Evolutionary conservation across 2,113 vertebrate genomes (phyloP).

Genomic region (Canis aureus): DNA sequence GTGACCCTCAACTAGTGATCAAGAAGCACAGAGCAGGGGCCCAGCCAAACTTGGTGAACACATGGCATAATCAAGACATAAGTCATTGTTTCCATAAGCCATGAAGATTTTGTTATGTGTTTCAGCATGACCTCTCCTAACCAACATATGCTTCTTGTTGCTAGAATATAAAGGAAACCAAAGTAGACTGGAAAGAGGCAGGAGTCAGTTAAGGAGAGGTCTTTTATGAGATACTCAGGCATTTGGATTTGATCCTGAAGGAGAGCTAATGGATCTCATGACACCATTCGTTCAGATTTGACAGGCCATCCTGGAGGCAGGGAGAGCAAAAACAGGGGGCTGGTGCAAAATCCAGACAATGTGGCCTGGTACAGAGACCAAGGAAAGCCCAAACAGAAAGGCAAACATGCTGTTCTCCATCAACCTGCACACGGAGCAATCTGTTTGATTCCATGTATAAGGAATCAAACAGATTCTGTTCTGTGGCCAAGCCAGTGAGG

Average conservation of each 20-base stretch:
- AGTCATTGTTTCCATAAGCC: background rate
- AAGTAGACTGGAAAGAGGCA: conserved; percentile 22
- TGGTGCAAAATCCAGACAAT: background rate
- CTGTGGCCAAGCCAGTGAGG: background rate
- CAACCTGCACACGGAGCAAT: background rate
- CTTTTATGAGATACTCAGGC: conserved; percentile 31
- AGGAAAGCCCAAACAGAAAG: background rate
- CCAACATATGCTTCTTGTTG: background rate
- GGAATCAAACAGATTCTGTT: background rate
- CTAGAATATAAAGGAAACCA: background rate
- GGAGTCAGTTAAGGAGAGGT: background rate
- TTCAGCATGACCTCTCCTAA: background rate
- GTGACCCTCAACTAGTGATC: background rate
- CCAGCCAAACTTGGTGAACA: background rate
- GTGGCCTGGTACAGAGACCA: background rate
- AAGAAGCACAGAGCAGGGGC: background rate
- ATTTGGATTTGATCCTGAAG: conserved; percentile 59
- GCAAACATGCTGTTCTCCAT: fast-evolving
- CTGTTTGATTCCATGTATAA: conserved; percentile 55
- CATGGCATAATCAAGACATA: background rate
- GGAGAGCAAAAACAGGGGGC: background rate
- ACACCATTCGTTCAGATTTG: background rate
- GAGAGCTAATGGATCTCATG: background rate
- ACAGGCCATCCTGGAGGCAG: background rate
- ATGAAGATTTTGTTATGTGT: background rate